A percentile compares a stretch with the other conserved stretches of the same genome.
Evolutionary conservation across 2,797 vertebrate species (phyloP).

Genomic region (Gymnodraco acuticeps): DNA sequence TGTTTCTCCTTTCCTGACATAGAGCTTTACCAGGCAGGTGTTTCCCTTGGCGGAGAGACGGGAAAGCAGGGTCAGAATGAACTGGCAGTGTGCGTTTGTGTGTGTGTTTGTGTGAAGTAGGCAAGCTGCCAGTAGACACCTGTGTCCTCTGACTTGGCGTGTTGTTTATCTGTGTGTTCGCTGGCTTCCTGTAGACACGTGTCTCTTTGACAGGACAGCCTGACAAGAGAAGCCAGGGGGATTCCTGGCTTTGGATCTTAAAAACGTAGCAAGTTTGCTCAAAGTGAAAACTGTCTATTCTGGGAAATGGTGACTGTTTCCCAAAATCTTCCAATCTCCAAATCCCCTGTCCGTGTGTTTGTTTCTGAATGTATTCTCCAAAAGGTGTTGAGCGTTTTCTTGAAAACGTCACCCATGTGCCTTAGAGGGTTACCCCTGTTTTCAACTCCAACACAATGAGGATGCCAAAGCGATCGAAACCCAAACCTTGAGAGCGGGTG

Average conservation of each 20-base stretch:
- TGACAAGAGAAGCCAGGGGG: slow-evolving; percentile 21
- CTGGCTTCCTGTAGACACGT: slow-evolving; percentile 77
- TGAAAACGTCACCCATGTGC: background rate
- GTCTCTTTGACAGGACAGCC: slow-evolving; percentile 43
- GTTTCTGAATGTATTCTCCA: background rate
- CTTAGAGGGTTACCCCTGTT: slow-evolving; percentile 5
- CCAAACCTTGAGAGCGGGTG: slow-evolving; percentile 63
- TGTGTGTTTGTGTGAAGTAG: slow-evolving; percentile 31
- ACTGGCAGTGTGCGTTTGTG: slow-evolving; percentile 28
- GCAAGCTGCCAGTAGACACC: slow-evolving; percentile 65
- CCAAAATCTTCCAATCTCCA: background rate
- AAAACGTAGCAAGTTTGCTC: slow-evolving; percentile 13
- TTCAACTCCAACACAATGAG: slow-evolving; percentile 36
- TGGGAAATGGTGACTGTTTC: background rate
- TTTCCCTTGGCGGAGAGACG: slow-evolving; percentile 68
- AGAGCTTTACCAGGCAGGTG: slow-evolving; percentile 72
- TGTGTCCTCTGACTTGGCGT: slow-evolving; percentile 74
- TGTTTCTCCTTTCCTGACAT: slow-evolving; percentile 68
- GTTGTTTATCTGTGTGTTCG: slow-evolving; percentile 69
- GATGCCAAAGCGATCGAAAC: slow-evolving; percentile 54
- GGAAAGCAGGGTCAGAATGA: slow-evolving; percentile 59
- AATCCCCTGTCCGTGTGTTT: background rate
- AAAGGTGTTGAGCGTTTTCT: background rate
- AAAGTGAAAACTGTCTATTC: slow-evolving; percentile 12
- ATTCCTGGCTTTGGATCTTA: slow-evolving; percentile 27